A percentile compares a stretch with the other conserved stretches of the same genome.
Evolutionary conservation across 2,113 vertebrate species (phyloP).

Genomic region (Protobothrops flavoviridis): DNA sequence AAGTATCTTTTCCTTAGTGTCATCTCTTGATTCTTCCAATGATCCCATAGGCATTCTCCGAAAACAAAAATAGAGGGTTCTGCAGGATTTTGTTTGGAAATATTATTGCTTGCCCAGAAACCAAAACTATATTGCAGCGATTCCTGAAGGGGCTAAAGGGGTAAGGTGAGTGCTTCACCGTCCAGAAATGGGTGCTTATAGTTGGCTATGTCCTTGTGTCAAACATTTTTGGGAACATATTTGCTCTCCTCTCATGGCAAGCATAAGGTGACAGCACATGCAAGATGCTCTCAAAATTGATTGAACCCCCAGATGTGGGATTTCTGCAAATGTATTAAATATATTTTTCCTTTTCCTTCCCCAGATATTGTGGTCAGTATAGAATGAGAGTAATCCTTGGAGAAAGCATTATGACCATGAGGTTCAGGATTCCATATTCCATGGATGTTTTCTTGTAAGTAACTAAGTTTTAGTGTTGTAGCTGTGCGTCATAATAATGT

Average conservation of each 20-base stretch:
- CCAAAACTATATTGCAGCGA: neutral
- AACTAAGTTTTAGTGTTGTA: neutral
- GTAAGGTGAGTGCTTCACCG: neutral
- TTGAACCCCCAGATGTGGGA: neutral
- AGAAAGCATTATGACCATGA: neutral
- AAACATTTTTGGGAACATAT: neutral
- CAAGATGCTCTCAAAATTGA: neutral
- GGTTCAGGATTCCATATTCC: neutral
- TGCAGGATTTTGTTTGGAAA: neutral
- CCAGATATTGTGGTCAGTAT: neutral
- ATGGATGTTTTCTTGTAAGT: neutral
- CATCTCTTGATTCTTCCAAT: neutral
- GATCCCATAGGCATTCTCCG: neutral
- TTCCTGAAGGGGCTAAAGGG: neutral
- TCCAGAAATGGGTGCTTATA: neutral
- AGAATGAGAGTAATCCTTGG: neutral
- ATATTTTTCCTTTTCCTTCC: neutral
- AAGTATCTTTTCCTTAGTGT: neutral
- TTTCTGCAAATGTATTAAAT: neutral
- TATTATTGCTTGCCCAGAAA: neutral
- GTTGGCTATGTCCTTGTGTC: neutral
- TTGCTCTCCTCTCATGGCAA: neutral
- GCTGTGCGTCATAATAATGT: neutral
- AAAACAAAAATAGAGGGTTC: neutral
- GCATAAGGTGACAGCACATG: neutral